phyloP scores from a whole-genome alignment of 1,140 invertebrate species.

The Eurosta solidaginis region DNA sequence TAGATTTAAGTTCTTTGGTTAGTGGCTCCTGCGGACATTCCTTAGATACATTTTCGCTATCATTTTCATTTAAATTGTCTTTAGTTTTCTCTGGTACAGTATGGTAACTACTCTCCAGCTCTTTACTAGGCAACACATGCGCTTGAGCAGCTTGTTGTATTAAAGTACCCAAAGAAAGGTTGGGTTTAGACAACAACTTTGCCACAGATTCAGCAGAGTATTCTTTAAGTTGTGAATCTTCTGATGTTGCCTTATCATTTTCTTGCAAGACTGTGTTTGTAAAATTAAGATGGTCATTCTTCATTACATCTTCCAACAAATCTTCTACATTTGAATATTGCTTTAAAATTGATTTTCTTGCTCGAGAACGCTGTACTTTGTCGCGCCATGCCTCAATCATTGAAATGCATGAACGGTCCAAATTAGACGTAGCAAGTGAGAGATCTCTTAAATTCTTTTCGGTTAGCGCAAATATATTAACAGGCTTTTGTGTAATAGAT shows the following conservation, averaged over 20 bases:
- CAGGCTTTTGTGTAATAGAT: conserved; percentile 15
- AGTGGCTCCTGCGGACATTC: neutral
- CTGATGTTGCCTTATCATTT: neutral
- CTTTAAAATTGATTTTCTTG: conserved; percentile 44
- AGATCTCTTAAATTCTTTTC: conserved; percentile 50
- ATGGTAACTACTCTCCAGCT: conserved; percentile 44
- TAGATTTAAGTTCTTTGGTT: neutral
- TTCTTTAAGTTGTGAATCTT: neutral
- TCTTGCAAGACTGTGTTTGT: conserved; percentile 36
- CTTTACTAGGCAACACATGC: neutral
- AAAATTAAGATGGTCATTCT: conserved; percentile 47
- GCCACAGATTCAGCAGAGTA: neutral
- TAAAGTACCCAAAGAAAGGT: conserved; percentile 25
- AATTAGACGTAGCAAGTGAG: conserved; percentile 32
- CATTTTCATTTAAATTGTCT: neutral
- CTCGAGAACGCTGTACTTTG: conserved; percentile 49
- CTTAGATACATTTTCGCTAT: neutral
- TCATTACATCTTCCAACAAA: conserved; percentile 46
- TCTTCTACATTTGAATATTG: conserved; percentile 43
- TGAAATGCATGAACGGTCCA: conserved; percentile 38
- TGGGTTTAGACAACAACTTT: neutral
- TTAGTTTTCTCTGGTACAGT: conserved; percentile 38
- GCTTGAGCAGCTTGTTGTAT: conserved; percentile 31
- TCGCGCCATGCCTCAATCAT: conserved; percentile 54
- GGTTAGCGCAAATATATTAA: conserved; percentile 53